Conservation (phyloP, 1,140 invertebrate species). For the Zaprionus davidi region DNA sequence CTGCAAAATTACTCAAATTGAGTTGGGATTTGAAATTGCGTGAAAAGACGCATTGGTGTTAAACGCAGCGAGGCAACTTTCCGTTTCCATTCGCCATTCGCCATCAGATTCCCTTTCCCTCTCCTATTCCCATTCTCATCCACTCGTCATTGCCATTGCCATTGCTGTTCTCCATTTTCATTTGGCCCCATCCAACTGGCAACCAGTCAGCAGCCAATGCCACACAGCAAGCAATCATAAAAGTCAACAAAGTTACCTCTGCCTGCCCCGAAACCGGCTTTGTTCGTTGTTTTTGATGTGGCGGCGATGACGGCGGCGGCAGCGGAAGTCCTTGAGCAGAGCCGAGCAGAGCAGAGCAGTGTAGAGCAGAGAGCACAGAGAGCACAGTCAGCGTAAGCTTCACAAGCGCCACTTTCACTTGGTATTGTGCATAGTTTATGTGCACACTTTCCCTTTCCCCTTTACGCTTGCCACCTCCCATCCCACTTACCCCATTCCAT, state of each 20-base stretch:
- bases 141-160: conserved; percentile 52
- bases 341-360: neutral
- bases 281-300: conserved; percentile 56
- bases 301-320: conserved; percentile 27
- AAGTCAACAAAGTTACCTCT: conserved; percentile 66
- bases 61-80: conserved; percentile 19
- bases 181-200: conserved; percentile 24
- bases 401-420: conserved; percentile 69
- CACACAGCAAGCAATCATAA: conserved; percentile 69
- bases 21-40: conserved; percentile 82
- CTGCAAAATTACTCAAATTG: conserved; percentile 81
- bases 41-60: conserved; percentile 69
- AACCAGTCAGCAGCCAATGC: conserved; percentile 32
- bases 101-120: neutral
- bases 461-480: neutral
- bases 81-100: neutral
- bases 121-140: conserved; percentile 1
- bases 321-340: conserved; percentile 41
- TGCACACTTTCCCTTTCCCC: conserved; percentile 17
- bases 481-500: neutral
- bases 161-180: conserved; percentile 33
- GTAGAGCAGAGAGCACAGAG: too few species aligned
- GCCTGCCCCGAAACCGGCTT: conserved; percentile 19
- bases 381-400: neutral
- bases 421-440: conserved; percentile 77